Evolutionary conservation across 2,797 vertebrate genomes (phyloP), one percentile per base, ranked within the genome.

Genomic region (Champsocephalus esox): DNA sequence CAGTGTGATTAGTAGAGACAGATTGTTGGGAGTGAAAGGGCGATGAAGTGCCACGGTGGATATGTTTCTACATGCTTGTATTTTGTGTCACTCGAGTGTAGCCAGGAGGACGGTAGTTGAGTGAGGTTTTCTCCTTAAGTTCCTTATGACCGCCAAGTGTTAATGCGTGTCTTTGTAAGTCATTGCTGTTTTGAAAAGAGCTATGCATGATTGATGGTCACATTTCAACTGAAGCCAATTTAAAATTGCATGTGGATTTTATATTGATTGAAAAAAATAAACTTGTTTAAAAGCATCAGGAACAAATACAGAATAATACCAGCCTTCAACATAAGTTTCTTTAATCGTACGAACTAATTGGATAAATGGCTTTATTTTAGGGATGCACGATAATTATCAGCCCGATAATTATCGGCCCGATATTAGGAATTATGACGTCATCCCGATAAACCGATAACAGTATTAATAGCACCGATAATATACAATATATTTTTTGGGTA

Each of bases 311-410:
- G 34, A 9, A 38, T 38, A 38, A 38, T 38, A 9, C 34, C 34
- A 9, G 46, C 24, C 52, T 60, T 62, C 45, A 24, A 55, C 59
- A 43, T 14, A 1, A 2, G 9, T 34, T 19, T 4, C 17, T 46
- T 70, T 12, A 54, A 41, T 46, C n/a, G 41, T 3, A 10, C 9
- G 13, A 57, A 55, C 14, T 28, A 67, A 50, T 43, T 56, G 43
- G 34, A 54, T 2, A 4, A 59, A 48, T n/a, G 50, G 38, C 45
- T 60, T 70, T 41, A 70, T 74, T 62, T 45, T n/a, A n/a, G n/a
- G n/a, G n/a, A n/a, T n/a, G n/a, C n/a, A n/a, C n/a, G n/a, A n/a
- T n/a, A n/a, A n/a, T n/a, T n/a, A n/a, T n/a, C n/a, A n/a, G n/a
- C n/a, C n/a, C n/a, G n/a, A n/a, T n/a, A n/a, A n/a, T n/a, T n/a